Conservation (phyloP, 2,113 vertebrate species). For the Smithornis capensis region DNA sequence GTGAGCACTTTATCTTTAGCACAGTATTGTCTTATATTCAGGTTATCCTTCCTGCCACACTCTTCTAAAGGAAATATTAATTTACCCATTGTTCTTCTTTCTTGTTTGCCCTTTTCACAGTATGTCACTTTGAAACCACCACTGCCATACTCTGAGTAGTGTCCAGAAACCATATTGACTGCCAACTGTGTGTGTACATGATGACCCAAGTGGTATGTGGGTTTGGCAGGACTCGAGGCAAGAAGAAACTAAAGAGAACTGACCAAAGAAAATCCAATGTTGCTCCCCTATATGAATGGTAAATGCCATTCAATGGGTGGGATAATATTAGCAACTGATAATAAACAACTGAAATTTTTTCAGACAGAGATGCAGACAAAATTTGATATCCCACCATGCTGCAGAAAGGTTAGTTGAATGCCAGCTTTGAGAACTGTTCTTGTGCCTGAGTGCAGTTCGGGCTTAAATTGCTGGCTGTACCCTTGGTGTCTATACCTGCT, state of each 20-base stretch:
- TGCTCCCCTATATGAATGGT: not conserved
- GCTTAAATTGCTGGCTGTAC: not conserved
- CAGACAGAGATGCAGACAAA: not conserved
- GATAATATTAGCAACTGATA: too few species aligned
- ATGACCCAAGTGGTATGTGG: not conserved
- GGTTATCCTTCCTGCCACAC: not conserved
- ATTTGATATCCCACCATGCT: not conserved
- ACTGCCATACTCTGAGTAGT: not conserved
- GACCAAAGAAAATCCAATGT: not conserved
- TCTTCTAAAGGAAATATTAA: not conserved
- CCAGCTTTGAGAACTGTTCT: not conserved
- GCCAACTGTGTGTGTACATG: not conserved
- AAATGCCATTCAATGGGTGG: not conserved
- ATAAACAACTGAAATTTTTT: not conserved
- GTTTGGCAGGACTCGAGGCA: not conserved
- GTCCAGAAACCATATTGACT: not conserved
- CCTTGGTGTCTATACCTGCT: not conserved
- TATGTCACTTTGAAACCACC: not conserved
- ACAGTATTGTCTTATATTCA: not conserved
- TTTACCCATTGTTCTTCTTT: not conserved
- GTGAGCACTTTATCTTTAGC: not conserved
- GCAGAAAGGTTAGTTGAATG: not conserved
- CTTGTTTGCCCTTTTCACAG: too few species aligned
- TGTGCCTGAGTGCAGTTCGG: not conserved
- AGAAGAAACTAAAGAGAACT: not conserved